Evolutionary conservation across 1,140 invertebrate genomes (phyloP).

Genomic region (Trichogramma pretiosum): DNA sequence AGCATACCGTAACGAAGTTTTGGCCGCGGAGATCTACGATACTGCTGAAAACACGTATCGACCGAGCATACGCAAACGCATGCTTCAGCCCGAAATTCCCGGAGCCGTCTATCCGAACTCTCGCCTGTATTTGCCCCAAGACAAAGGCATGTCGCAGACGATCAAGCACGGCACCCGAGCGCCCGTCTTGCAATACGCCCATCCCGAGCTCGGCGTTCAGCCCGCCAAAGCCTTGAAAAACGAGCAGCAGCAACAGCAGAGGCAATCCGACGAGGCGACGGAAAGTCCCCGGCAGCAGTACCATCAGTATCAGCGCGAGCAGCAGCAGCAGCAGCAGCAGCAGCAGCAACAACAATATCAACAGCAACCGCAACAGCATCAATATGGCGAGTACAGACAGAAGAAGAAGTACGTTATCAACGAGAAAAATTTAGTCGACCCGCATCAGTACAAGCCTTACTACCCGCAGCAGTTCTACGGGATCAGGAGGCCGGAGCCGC

Average conservation of each 20-base stretch:
- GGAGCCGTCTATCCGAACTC: constrained; percentile 56
- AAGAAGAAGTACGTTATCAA: constrained; percentile 40
- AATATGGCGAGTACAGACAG: constrained; percentile 33
- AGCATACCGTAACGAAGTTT: constrained; percentile 30
- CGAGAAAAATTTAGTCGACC: constrained; percentile 34
- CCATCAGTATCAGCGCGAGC: constrained; percentile 24
- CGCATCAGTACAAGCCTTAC: constrained; percentile 35
- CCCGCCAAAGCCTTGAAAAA: constrained; percentile 53
- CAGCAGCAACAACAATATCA: neutral
- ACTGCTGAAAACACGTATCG: constrained; percentile 29
- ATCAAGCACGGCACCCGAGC: constrained; percentile 61
- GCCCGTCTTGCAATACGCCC: constrained; percentile 67
- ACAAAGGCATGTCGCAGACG: constrained; percentile 40
- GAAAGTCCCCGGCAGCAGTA: neutral
- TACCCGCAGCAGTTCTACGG: constrained; percentile 39
- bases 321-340: neutral
- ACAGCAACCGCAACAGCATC: neutral
- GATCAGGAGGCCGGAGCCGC: constrained; percentile 38
- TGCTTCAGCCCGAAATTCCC: constrained; percentile 52
- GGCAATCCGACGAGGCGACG: constrained; percentile 24
- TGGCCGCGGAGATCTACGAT: constrained; percentile 35
- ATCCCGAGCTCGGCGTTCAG: constrained; percentile 67
- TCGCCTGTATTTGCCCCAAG: constrained; percentile 50
- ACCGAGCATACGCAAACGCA: constrained; percentile 55
- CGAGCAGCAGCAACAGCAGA: constrained; percentile 40